Percentiles rank a stretch among this genome's conserved stretches.
phyloP scores from a whole-genome alignment of 2,888 invertebrate species.

The Latrodectus elegans region DNA sequence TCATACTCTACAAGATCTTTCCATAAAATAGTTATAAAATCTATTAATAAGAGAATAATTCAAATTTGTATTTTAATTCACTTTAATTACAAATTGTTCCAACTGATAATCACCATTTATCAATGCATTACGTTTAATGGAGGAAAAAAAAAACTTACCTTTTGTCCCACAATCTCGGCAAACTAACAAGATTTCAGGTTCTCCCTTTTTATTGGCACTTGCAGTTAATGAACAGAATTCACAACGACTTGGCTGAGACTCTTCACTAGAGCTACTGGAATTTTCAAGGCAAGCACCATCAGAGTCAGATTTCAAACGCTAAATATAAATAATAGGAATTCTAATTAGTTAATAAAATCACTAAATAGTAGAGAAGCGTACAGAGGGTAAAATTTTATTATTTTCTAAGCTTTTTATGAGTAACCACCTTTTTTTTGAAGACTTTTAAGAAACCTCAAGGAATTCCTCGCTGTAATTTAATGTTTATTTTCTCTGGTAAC shows the following conservation, averaged over 20 bases:
- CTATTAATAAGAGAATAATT: neutral
- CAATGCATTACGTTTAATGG: neutral
- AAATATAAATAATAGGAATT: conserved; percentile 1
- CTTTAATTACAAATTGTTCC: neutral
- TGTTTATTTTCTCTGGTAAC: too few relatives aligned
- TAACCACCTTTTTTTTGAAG: too few relatives aligned
- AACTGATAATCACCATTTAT: too few relatives aligned
- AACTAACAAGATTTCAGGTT: conserved; percentile 81
- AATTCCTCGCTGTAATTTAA: too few relatives aligned
- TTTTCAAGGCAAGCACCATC: conserved; percentile 73
- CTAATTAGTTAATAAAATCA: too few relatives aligned
- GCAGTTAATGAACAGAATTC: conserved; percentile 74
- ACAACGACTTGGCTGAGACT: conserved; percentile 71
- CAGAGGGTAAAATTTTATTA: too few relatives aligned
- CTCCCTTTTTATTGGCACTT: conserved; percentile 76
- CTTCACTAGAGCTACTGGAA: conserved; percentile 65
- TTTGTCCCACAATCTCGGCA: conserved; percentile 85
- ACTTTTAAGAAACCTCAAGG: too few relatives aligned
- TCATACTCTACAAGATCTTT: too few relatives aligned
- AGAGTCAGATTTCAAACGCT: conserved; percentile 73
- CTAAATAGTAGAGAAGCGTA: too few relatives aligned
- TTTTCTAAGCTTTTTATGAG: too few relatives aligned
- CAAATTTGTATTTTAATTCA: neutral
- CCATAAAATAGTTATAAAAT: too few relatives aligned
- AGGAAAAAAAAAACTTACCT: conserved; percentile 75